Base-by-base conservation (phyloP, 2,888 invertebrate genomes). In the Chalcis sispes region DNA sequence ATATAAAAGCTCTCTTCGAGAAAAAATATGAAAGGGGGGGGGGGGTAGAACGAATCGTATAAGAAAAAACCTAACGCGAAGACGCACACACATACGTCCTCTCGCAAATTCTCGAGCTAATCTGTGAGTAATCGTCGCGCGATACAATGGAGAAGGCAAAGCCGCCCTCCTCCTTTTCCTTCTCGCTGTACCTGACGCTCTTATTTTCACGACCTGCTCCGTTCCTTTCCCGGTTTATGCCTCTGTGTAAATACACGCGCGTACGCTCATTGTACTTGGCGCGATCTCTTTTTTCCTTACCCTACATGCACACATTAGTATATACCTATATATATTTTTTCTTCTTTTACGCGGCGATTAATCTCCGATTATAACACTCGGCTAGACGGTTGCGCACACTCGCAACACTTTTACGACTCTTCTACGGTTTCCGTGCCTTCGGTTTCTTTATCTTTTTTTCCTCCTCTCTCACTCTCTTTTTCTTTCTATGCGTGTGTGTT, bases 51-150 rank as follows among this genome's bases (percentile, higher is more conserved):
- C n/a, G n/a, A n/a, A n/a, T n/a, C n/a, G n/a, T n/a, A n/a, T n/a
- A n/a, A n/a, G n/a, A n/a, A n/a, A n/a, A n/a, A n/a, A n/a, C n/a
- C n/a, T n/a, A n/a, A n/a, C 42, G 15, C 42, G 15, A 42, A 15
- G 42, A 13, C 36, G 10, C 36, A 36, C 36, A 36, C 10, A 36
- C 10, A 36, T 52, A 27, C 69, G 46, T 75, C 79, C 79, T 76
- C 79, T 86, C 85, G 87, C 87, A 87, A 87, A 87, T 88, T 87
- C 86, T 83, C 79, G 79, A 82, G 85, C 85, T 87, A 88, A 88
- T 87, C 86, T 87, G 83, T 86, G 85, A 87, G 86, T 87, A 87
- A 88, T 88, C 86, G 87, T 86, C 82, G 84, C 75, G 40, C 73
- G 40, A 1, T 79, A 85, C 83, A 84, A 69, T 75, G 23, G 86